Percentiles rank a stretch among this genome's conserved stretches.
Conservation (phyloP, 2,888 invertebrate species). For the Agrotis puta region DNA sequence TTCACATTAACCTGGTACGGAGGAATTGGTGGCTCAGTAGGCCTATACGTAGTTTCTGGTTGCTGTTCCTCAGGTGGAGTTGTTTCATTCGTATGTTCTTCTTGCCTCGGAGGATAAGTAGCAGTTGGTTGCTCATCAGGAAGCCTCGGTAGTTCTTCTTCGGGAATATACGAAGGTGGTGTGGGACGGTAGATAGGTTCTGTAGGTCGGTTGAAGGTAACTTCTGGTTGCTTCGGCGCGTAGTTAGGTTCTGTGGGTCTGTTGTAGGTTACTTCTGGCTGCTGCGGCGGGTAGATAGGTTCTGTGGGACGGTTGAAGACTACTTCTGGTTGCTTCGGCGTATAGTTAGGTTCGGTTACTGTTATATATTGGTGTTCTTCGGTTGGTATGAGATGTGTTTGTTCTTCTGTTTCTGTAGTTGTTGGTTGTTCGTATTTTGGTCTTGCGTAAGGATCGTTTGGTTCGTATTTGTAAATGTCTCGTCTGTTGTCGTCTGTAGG, state of each 20-base stretch:
- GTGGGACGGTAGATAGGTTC: constrained; percentile 57
- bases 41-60: constrained; percentile 69
- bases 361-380: constrained; percentile 24
- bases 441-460: not conserved
- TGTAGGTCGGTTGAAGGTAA: constrained; percentile 52
- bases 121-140: too few relatives aligned
- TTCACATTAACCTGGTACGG: constrained; percentile 73
- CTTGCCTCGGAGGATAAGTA: constrained; percentile 34
- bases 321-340: constrained; percentile 45
- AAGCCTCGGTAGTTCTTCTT: too few relatives aligned
- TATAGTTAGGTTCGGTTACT: constrained; percentile 31
- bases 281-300: constrained; percentile 57
- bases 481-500: constrained; percentile 11
- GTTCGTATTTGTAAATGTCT: constrained; percentile 22
- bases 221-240: constrained; percentile 47
- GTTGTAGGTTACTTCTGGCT: constrained; percentile 46
- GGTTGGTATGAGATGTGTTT: constrained; percentile 41
- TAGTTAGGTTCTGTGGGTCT: constrained; percentile 57
- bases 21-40: constrained; percentile 62
- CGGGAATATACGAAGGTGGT: too few relatives aligned
- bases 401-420: constrained; percentile 32
- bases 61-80: constrained; percentile 50
- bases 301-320: constrained; percentile 53
- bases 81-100: constrained; percentile 54
- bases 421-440: constrained; percentile 23